Base-by-base conservation (phyloP, 1,140 invertebrate species). In the Pseudomyrmex sp. region DNA sequence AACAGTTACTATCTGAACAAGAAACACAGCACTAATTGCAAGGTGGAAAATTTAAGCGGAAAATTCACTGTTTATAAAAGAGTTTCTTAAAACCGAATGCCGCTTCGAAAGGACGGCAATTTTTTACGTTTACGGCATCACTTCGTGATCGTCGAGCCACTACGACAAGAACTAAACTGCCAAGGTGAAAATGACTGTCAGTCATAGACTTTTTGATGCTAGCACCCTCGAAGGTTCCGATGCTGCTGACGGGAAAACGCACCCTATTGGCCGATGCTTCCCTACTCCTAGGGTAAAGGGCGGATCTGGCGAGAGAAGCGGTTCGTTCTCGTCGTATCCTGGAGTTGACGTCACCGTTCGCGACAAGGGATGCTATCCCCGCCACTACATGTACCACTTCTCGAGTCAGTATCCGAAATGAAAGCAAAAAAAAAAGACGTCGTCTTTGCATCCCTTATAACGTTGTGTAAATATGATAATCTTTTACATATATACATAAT, bases 121-220 rank as follows among this genome's bases (percentile, higher is more conserved):
- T 44, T 7, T 66, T 50, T 2, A 13, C 54, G 13, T 48, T 76
- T 46, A 46, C 50, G 46, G 8, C 46, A 20, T 3, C 56, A 20
- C 74, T 65, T 77, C 52, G n/a, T 52, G 62, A 23, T 9, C 10
- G 62, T 26, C 13, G 5, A 35, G 35, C 35, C 20, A 58, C 46
- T 61, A 66, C 54, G 44, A 10, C 59, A 23, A 68, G 46, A 12
- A 56, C 85, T 87, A 88, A 86, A 84, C 85, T 35, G 35, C 86
- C 70, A 75, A n/a, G 90, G 84, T 87, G 82, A 89, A 90, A 88
- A 85, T 91, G 86, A 90, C 91, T 91, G 91, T 89, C 87, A 88
- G 83, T 91, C 90, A 92, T 90, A 86, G 90, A 91, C 91, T 92
- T 92, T 90, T 90, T 89, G 90, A 91, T 91, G 88, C 83, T 54